Percentiles rank a stretch among this genome's conserved stretches.
phyloP scores from a whole-genome alignment of 2,797 vertebrate genomes.

The Paguma larvata region DNA sequence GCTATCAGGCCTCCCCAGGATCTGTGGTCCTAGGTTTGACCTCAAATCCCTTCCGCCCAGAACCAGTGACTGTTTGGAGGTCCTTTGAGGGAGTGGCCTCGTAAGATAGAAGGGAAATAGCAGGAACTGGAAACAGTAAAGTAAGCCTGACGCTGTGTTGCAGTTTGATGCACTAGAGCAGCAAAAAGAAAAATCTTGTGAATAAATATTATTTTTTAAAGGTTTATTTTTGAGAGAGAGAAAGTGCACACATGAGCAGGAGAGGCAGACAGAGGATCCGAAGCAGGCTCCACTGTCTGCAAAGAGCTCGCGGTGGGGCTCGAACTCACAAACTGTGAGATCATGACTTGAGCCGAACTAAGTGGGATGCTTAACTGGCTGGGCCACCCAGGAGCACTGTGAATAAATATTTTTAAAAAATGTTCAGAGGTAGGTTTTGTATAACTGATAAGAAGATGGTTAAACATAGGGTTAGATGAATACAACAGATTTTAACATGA shows the following conservation, averaged over 20 bases:
- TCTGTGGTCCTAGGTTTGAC: constrained; percentile 32
- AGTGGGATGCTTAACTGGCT: too few species aligned
- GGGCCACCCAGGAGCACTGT: too few species aligned
- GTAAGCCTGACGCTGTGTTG: not conserved
- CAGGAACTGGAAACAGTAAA: not conserved
- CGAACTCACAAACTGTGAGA: too few species aligned
- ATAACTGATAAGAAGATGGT: not conserved
- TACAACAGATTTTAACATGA: not conserved
- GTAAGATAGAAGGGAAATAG: not conserved
- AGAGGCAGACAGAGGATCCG: too few species aligned
- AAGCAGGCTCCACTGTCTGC: too few species aligned
- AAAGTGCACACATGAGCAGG: too few species aligned
- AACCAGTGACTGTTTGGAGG: not conserved
- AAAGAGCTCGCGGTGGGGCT: too few species aligned
- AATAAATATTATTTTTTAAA: not conserved
- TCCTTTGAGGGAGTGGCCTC: not conserved
- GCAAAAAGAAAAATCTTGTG: not conserved
- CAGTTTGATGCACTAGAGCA: not conserved
- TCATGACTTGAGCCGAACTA: too few species aligned
- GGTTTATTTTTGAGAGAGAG: too few species aligned
- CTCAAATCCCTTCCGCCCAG: constrained; percentile 32
- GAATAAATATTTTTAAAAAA: not conserved
- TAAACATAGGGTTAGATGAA: not conserved
- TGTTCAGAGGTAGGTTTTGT: not conserved
- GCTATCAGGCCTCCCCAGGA: constrained; percentile 46